Base-by-base conservation (phyloP, 2,797 vertebrate genomes). In the Cercopithecus diana region DNA sequence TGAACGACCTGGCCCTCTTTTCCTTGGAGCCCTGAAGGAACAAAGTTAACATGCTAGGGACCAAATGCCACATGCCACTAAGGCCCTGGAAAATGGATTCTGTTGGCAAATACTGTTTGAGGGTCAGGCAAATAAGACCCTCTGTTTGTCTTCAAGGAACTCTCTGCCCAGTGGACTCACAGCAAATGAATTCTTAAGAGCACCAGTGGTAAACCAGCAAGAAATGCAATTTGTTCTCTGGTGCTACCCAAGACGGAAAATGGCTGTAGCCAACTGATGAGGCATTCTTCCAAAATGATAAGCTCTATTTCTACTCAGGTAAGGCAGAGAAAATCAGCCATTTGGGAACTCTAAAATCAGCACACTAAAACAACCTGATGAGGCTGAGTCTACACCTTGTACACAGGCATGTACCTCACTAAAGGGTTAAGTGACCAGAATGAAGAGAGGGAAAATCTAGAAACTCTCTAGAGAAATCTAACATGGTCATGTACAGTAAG, bases 401-500 rank as follows among this genome's bases (percentile, higher is more conserved):
- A 13, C 11, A 13, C 0, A 2, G 45, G 13, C 12, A 7, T 19
- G 8, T 15, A 13, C 36, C 30, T 80, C 26, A 28, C 81, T n/a
- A 17, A 84, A 70, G 88, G 77, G 48, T 50, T 58, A 83, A 70
- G 67, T 15, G 50, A 26, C 43, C 24, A 72, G 48, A 75, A 64
- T 12, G 24, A 36, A 88, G 57, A 43, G 20, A 33, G 20, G 55
- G 39, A 43, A 82, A 88, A 87, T 77, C 93, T n/a, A 58, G 88
- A 88, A 76, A 55, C 15, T 48, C 86, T 83, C 70, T 48, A 81
- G 24, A 88, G 43, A 83, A 94, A 84, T 48, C 84, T 20, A 64
- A 50, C 97, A 95, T n/a, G 45, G 72, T 26, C 57, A 76, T 50
- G 48, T 50, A n/a, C 85, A 84, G 96, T 75, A 95, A 92, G 45